Evolutionary conservation across 2,113 vertebrate species (phyloP), one percentile per base, ranked within the genome.

Genomic region (Oostethus manadensis): DNA sequence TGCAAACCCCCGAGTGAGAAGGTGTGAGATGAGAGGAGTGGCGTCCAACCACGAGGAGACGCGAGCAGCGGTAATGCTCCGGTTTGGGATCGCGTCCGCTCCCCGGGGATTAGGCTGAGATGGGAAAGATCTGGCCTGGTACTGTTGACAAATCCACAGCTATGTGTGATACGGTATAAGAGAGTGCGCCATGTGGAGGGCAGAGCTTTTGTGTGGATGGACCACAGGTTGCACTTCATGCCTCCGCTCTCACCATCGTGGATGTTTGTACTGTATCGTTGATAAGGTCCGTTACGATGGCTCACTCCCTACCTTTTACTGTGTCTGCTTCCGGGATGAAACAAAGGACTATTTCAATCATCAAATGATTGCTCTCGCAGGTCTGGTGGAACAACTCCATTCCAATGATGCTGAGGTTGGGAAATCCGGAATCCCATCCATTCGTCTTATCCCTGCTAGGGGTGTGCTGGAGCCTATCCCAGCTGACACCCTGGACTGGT

Each of bases 31-130:
- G 85, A 74, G 83, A 87, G 78, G 64, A 78, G 83, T 78, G 79
- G 81, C 66, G 67, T 85, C 83, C 82, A 72, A 81, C 81, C 78
- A 76, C 9, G 78, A 74, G 71, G 62, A 84, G 81, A 84, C 85
- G 79, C 81, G 69, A 84, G 80, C 74, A 59, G 73, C 47, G 55
- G 81, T 84, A 85, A 87, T 85, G 84, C 85, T 87, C 80, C 81
- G 83, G 78, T 84, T 85, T 80, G 73, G 80, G 74, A 81, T 79
- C 76, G 60, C 48, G 73, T 71, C 78, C 16, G 18, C 78, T 77
- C 77, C 83, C 84, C 78, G 73, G 73, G 86, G 86, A 87, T 87
- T 86, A 87, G 83, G 79, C 84, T 76, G 69, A 84, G 80, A 82
- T 79, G 79, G 82, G 74, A 77, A 64, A 81, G 84, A 85, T 85